Evolutionary conservation across 2,113 vertebrate genomes (phyloP).

Genomic region (Pachypanchax playfairii): DNA sequence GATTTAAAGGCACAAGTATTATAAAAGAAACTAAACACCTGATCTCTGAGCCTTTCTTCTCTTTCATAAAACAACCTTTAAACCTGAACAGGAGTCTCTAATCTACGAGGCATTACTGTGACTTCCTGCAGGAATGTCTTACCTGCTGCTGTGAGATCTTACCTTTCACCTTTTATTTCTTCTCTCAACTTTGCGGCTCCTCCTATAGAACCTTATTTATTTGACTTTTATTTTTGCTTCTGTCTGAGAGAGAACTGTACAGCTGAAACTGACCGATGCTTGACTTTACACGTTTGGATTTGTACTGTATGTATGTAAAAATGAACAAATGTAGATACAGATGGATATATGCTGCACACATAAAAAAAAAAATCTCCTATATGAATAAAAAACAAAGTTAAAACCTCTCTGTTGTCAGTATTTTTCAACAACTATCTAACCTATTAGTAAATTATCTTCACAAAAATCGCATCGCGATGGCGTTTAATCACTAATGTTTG

Average conservation of each 20-base stretch:
- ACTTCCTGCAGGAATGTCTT: constrained; percentile 53
- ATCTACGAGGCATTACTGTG: constrained; percentile 18
- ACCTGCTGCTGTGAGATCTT: constrained; percentile 68
- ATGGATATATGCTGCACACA: constrained; percentile 70
- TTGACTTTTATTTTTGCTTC: constrained; percentile 23
- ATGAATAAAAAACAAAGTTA: constrained; percentile 45
- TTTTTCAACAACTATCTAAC: too few relatives aligned
- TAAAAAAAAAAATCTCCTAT: constrained; percentile 59
- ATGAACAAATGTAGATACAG: constrained; percentile 76
- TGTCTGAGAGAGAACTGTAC: constrained; percentile 35
- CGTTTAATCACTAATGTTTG: too few relatives aligned
- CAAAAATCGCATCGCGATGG: too few relatives aligned
- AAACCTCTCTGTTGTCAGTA: constrained; percentile 11
- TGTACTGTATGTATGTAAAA: constrained; percentile 64
- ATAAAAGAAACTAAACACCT: constrained; percentile 22
- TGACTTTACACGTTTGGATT: constrained; percentile 49
- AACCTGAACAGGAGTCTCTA: constrained; percentile 8
- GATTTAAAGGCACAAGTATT: constrained; percentile 61
- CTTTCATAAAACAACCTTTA: constrained; percentile 1
- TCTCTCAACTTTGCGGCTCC: constrained; percentile 18
- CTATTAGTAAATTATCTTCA: too few relatives aligned
- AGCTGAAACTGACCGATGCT: constrained; percentile 37
- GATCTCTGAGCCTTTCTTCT: constrained; percentile 43
- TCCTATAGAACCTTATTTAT: constrained; percentile 26
- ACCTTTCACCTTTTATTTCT: constrained; percentile 26